Base-by-base conservation (phyloP, 2,113 vertebrate genomes). In the Hippoglossus stenolepis region DNA sequence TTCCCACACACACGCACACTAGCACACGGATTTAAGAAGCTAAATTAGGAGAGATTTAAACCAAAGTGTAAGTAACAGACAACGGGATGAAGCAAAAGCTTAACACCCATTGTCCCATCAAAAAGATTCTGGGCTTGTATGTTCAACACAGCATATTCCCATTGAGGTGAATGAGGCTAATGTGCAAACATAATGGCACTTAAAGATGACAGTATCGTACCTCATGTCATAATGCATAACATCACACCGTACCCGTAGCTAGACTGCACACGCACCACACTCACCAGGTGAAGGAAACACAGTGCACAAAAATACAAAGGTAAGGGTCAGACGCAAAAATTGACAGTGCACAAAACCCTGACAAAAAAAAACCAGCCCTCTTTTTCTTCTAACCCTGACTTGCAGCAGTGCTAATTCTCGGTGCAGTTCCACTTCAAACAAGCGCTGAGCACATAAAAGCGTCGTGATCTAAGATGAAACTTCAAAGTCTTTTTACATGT, bases 111-210 rank as follows among this genome's bases (percentile, higher is more conserved):
- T 70, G 47, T 82, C 72, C 71, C 47, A 54, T 13, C 23, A 49
- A 77, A 67, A 59, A 81, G 78, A 21, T 82, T 77, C 2, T 38
- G 77, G 61, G 73, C 20, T 49, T 43, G 68, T 56, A 47, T 74
- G 79, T 65, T 45, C n/a, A 63, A 65, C 57, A 69, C 78, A 82
- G 79, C 54, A 57, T n/a, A 54, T 18, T 65, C 70, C 77, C 38
- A 62, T 65, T 85, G 51, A 53, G 51, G 51, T 83, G 82, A 82
- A 77, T 58, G 79, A 86, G 70, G 73, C 80, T 79, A 65, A 89
- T 83, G 79, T 87, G 83, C 85, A 86, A 87, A 87, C 61, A 35
- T 79, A 90, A 81, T 70, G 87, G 88, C 86, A 91, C 82, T 88
- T 87, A 51, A 86, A 84, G 59, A 85, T 84, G 73, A 89, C 75